Evolutionary conservation across 2,113 vertebrate genomes (phyloP).

Genomic region (Lichenostomus cassidix): DNA sequence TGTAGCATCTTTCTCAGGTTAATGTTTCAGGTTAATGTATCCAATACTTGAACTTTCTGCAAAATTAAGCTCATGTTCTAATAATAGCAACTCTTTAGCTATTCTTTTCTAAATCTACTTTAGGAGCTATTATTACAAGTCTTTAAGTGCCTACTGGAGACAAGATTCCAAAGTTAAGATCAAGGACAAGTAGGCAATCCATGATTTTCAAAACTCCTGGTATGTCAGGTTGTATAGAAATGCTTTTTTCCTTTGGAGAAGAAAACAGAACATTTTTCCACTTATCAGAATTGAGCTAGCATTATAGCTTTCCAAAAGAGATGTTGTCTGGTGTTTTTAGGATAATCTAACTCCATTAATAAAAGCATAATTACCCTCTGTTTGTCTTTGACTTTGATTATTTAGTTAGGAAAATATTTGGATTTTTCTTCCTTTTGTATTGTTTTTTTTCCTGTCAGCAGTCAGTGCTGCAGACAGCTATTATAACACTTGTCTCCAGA

Average conservation of each 20-base stretch:
- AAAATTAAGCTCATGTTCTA: background rate
- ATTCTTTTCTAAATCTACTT: background rate
- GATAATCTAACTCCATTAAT: background rate
- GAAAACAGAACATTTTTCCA: background rate
- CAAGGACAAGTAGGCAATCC: background rate
- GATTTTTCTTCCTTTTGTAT: background rate
- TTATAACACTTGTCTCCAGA: background rate
- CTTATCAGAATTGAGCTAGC: background rate
- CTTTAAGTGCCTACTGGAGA: background rate
- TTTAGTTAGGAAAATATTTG: background rate
- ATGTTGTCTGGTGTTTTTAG: background rate
- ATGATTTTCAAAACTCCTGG: background rate
- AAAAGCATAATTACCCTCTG: background rate
- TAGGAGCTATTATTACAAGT: background rate
- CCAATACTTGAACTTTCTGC: background rate
- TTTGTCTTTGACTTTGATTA: background rate
- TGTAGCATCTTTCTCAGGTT: background rate
- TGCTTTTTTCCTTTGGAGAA: background rate
- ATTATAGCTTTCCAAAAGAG: background rate
- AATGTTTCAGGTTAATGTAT: background rate
- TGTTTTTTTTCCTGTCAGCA: background rate
- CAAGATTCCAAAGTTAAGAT: background rate
- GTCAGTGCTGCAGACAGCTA: background rate
- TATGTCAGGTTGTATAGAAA: background rate
- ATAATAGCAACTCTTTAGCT: background rate